Evolutionary conservation across 2,113 vertebrate genomes (phyloP).

Genomic region (Formicarius rufipectus): DNA sequence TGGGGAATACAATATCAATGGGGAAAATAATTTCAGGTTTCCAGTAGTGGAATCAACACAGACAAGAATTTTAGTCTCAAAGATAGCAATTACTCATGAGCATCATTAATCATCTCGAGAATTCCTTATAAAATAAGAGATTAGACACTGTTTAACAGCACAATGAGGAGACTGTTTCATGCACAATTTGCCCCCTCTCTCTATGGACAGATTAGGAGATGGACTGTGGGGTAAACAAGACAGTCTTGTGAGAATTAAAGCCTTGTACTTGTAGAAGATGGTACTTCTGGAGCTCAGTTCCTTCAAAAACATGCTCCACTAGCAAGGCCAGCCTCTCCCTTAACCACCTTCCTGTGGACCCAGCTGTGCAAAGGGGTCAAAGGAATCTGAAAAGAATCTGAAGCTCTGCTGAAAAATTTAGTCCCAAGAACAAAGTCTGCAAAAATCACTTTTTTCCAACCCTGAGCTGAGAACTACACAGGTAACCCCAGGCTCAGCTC

Average conservation of each 20-base stretch:
- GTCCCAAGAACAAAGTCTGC: neutral
- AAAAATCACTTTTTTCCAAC: neutral
- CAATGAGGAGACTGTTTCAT: neutral
- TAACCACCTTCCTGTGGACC: neutral
- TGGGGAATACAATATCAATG: neutral
- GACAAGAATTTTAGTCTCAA: neutral
- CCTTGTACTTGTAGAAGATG: neutral
- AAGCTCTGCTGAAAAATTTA: neutral
- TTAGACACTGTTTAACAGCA: neutral
- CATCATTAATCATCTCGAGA: neutral
- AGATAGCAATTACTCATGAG: neutral
- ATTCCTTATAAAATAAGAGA: neutral
- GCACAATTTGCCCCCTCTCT: neutral
- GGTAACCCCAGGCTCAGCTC: neutral
- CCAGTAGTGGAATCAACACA: neutral
- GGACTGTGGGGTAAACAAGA: neutral
- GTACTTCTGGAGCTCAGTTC: neutral
- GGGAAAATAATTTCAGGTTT: neutral
- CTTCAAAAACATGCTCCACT: neutral
- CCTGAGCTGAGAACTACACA: neutral
- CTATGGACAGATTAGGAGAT: neutral
- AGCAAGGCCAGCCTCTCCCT: neutral
- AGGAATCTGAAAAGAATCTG: neutral
- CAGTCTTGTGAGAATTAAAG: neutral
- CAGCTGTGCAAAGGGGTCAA: neutral